Conservation (phyloP, 2,113 vertebrate species). For the Callocephalon fimbriatum region DNA sequence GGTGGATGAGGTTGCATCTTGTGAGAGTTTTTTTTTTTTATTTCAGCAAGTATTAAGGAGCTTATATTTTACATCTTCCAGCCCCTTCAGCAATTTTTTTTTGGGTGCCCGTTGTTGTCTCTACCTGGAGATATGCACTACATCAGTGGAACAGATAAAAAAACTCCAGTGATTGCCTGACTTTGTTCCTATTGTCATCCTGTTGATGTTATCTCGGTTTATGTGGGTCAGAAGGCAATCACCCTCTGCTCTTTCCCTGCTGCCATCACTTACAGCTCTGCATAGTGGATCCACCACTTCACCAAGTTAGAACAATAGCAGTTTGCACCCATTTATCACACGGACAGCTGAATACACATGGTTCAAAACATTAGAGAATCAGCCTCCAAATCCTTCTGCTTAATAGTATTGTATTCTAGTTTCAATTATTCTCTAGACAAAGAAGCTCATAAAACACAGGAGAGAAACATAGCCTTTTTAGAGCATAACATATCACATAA, state of each 20-base stretch:
- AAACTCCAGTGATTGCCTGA: neutral
- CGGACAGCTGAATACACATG: constrained; percentile 38
- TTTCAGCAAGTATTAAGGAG: neutral
- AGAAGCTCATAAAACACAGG: neutral
- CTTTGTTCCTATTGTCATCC: neutral
- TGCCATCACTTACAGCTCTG: neutral
- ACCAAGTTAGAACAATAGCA: constrained; percentile 13
- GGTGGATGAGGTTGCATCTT: neutral
- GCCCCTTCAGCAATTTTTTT: neutral
- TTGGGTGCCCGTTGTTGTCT: neutral
- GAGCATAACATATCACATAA: neutral
- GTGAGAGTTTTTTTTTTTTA: neutral
- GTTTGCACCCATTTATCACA: constrained; percentile 27
- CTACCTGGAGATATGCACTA: neutral
- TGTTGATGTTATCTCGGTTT: constrained; percentile 24
- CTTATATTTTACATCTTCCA: neutral
- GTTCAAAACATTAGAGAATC: neutral
- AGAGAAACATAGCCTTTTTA: neutral
- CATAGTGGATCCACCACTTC: neutral
- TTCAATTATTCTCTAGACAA: constrained; percentile 12
- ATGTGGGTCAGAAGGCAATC: constrained; percentile 1
- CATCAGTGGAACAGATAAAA: neutral
- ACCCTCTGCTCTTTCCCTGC: neutral
- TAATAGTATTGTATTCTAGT: neutral
- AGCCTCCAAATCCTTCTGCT: neutral